Base-by-base conservation (phyloP, 2,888 invertebrate genomes). In the Sphecodes monilicornis region DNA sequence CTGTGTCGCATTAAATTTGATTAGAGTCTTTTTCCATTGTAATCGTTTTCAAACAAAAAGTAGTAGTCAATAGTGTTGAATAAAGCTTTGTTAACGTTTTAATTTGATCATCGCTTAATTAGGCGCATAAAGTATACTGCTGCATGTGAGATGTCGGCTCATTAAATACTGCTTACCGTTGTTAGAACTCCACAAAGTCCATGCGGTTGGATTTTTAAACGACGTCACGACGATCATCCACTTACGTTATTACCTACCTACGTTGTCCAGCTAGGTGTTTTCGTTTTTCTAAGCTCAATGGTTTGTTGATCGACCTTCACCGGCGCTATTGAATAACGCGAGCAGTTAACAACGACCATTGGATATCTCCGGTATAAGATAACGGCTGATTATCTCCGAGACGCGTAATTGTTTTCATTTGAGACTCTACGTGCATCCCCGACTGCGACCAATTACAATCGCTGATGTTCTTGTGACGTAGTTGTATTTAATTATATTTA, bases 401-500 rank as follows among this genome's bases (percentile, higher is more conserved):
- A 13, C 36, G 70, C 60, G 22, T 74, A 60, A 74, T 74, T 32
- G 74, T 80, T 85, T 74, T 74, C 80, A 72, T 41, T 76, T 54
- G 69, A 39, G 57, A 75, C 29, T 76, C 22, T 36, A 36, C 60
- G 10, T 68, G n/a, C 11, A 54, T 16, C 64, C 74, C 11, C 36
- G 57, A 1, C 32, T 69, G 39, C 72, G 78, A 69, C 76, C 32
- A 80, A 78, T 78, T 26, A 80, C 75, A 26, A 41, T 68, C 32
- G 43, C 68, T 73, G 36, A 50, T 80, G 78, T 80, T 76, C 78
- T 84, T 81, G 60, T 43, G 81, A 78, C 68, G 75, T 76, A 84
- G 80, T 84, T 80, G 64, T 85, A 85, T 85, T n/a, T 85, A 84
- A 85, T 84, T 84, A 72, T 80, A 84, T 84, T 85, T 85, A 84